These are phyloP conservation scores for Acleris laterana DNA, from an alignment of 2,888 invertebrate species.

Conservation along the genomic window DNA sequence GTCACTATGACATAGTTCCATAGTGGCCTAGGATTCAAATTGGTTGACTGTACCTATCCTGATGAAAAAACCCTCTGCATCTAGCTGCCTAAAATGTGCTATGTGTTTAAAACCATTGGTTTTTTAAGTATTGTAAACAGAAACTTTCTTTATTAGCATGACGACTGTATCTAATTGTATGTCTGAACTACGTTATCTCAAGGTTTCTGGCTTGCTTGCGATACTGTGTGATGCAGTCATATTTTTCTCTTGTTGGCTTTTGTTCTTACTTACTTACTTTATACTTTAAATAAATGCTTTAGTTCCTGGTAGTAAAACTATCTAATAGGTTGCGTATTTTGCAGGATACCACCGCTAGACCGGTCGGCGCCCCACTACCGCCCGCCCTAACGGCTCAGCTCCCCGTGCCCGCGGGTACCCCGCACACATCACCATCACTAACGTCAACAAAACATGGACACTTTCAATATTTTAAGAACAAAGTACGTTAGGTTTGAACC, in stretches of 20 bases:
- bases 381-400: slow-evolving; percentile 41
- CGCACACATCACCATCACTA: neutral
- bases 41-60: too few relatives aligned
- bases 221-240: slow-evolving; percentile 38
- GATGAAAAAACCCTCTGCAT: too few relatives aligned
- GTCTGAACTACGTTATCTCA: slow-evolving; percentile 52
- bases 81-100: too few relatives aligned
- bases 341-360: slow-evolving; percentile 76
- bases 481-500: too few relatives aligned
- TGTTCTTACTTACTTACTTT: neutral
- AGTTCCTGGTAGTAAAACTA: too few relatives aligned
- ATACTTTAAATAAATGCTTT: too few relatives aligned
- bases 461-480: too few relatives aligned
- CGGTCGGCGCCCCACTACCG: slow-evolving; percentile 53
- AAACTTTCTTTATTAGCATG: slow-evolving; percentile 38
- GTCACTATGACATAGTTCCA: too few relatives aligned
- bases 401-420: neutral
- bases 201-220: slow-evolving; percentile 43
- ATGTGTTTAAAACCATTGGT: neutral
- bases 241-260: slow-evolving; percentile 40
- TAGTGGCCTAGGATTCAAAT: too few relatives aligned
- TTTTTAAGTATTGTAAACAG: neutral
- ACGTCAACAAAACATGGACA: neutral
- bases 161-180: slow-evolving; percentile 49
- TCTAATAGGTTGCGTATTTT: slow-evolving; percentile 37